These are phyloP conservation scores for Furcifer pardalis DNA, from an alignment of 2,797 vertebrate genomes.

Conservation along the genomic window DNA sequence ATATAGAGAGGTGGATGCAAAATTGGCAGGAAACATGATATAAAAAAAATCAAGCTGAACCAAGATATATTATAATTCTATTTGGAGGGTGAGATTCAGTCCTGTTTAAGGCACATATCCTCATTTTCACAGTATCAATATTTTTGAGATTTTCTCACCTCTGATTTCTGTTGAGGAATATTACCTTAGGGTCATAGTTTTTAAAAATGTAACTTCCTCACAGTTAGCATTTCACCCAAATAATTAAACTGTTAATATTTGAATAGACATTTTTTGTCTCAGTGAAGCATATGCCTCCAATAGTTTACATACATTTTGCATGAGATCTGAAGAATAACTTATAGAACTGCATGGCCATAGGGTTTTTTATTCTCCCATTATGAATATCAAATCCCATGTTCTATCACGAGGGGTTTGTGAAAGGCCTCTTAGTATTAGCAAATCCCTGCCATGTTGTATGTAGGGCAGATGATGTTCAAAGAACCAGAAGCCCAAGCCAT, in stretches of 20 bases:
- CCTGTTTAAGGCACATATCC: neutral
- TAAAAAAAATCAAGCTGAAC: neutral
- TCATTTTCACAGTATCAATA: constrained; percentile 51
- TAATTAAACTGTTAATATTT: accelerated
- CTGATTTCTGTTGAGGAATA: neutral
- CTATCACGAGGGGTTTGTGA: neutral
- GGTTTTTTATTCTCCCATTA: neutral
- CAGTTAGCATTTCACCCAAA: neutral
- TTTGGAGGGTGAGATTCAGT: neutral
- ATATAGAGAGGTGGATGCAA: neutral
- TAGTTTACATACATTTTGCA: neutral
- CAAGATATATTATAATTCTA: neutral
- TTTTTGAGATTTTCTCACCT: constrained; percentile 28
- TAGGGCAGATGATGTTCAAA: neutral
- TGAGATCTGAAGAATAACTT: neutral
- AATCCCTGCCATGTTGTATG: neutral
- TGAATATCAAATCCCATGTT: neutral
- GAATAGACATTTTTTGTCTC: constrained; percentile 1
- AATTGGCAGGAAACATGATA: neutral
- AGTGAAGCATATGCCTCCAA: too few relatives aligned
- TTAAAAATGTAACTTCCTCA: neutral
- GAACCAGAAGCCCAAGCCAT: neutral
- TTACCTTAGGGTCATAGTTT: neutral
- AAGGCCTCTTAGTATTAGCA: neutral
- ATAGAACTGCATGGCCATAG: neutral